phyloP scores from a whole-genome alignment of 2,113 vertebrate genomes.

The Sprattus sprattus region DNA sequence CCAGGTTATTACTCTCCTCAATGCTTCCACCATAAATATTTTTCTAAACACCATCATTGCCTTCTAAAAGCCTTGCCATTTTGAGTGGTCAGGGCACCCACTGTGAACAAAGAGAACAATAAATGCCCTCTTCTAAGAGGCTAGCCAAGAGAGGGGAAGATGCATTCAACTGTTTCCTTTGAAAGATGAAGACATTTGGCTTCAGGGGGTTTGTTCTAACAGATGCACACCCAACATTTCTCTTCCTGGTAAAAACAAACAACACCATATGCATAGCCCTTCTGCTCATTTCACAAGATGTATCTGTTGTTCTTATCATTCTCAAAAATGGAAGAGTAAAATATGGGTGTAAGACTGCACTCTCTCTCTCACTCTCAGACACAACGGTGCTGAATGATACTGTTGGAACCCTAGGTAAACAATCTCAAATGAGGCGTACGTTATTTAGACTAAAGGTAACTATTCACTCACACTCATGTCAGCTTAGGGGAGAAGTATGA shows the following conservation, averaged over 20 bases:
- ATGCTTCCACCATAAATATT: neutral
- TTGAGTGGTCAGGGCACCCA: neutral
- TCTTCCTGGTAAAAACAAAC: neutral
- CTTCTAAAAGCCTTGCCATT: neutral
- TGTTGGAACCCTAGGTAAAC: neutral
- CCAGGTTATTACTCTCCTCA: neutral
- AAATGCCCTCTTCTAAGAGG: neutral
- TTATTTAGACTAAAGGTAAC: neutral
- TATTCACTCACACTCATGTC: neutral
- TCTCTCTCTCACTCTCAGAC: neutral
- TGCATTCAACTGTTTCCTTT: neutral
- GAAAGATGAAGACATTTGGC: constrained; percentile 8
- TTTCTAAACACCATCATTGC: neutral
- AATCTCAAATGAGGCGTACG: neutral
- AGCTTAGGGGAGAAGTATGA: neutral
- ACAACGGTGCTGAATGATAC: neutral
- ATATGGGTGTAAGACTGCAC: neutral
- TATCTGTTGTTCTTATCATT: neutral
- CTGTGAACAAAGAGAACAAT: neutral
- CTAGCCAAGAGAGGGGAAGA: neutral
- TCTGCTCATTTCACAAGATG: neutral
- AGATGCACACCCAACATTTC: constrained; percentile 9
- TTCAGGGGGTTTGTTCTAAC: neutral
- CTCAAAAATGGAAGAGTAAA: neutral
- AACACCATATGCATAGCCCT: neutral